Percentiles rank a stretch among this genome's conserved stretches.
These are phyloP conservation scores for Epiblema foenella DNA, from an alignment of 2,888 invertebrate species.

Conservation along the genomic window DNA sequence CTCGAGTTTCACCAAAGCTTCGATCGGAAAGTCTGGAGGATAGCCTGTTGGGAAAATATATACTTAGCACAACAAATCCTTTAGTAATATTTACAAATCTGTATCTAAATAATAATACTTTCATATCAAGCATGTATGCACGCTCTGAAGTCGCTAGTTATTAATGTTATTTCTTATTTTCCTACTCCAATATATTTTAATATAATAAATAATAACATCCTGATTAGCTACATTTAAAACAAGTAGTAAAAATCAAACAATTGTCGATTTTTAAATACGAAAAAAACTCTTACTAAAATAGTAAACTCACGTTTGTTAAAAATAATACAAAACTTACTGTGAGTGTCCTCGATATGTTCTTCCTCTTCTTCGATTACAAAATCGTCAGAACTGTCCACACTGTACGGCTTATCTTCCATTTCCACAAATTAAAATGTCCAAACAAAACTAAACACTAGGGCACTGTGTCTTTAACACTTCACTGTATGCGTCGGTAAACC, in stretches of 20 bases:
- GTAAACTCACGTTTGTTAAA: neutral
- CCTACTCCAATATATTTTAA: neutral
- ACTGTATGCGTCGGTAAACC: constrained; percentile 77
- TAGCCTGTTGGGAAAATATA: constrained; percentile 74
- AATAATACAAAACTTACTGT: constrained; percentile 64
- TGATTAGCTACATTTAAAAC: neutral
- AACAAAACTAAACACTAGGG: constrained; percentile 71
- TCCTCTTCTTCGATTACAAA: constrained; percentile 81
- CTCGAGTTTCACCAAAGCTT: constrained; percentile 85
- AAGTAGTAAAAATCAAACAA: neutral
- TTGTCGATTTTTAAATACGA: neutral
- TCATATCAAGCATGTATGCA: neutral
- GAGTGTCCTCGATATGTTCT: constrained; percentile 73
- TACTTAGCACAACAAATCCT: constrained; percentile 9
- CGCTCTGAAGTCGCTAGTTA: neutral
- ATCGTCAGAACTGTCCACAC: constrained; percentile 83
- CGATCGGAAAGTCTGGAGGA: constrained; percentile 85
- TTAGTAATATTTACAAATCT: neutral
- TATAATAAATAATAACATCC: no score
- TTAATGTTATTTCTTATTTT: neutral
- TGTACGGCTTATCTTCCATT: constrained; percentile 82
- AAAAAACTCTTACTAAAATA: neutral
- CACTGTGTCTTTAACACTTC: constrained; percentile 69
- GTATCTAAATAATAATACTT: neutral
- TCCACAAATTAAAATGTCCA: constrained; percentile 69